Evolutionary conservation across 2,797 vertebrate species (phyloP), one percentile per base, ranked within the genome.

Genomic region (Tokudaia tokunoshimensis): DNA sequence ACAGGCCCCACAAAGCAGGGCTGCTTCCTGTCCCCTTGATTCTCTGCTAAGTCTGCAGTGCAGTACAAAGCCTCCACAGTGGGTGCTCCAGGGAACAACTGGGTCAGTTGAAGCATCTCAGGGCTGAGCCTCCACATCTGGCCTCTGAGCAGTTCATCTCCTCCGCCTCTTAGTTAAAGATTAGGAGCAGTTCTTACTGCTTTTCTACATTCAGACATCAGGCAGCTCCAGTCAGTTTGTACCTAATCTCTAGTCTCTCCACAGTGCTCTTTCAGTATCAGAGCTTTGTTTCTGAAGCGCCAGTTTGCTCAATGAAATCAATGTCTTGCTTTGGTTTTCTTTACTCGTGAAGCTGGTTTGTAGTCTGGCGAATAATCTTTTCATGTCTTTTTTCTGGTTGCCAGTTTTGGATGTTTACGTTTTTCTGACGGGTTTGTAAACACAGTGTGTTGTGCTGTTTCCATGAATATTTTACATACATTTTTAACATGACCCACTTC

Each of bases 331-430:
- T 61, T 61, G 20, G 20, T 74, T 74, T 41, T 75, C 11, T 75
- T 63, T 10, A 15, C 63, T 50, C 13, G 24, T 61, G 31, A 80
- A 63, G 10, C n/a, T 67, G 37, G 7, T 44, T 83, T 26, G 26
- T 74, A n/a, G 47, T 75, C 55, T 79, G 47, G 34, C 67, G 78
- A 74, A 19, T 50, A 41, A 59, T 95, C 22, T 90, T 83, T 91
- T 65, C 80, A 55, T 44, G n/a, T 34, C 44, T 93, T 89, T 89
- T 86, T 85, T 63, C 47, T 89, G 26, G 20, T 85, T 92, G 84
- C 65, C n/a, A 92, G 59, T 92, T 95, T 82, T 59, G 26, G 34
- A 63, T 41, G 74, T 78, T 57, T 59, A 7, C 83, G 41, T 85
- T 91, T 93, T 89, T 50, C 80, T 29, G 52, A n/a, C 6, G 34